Percentiles rank a stretch among this genome's conserved stretches.
phyloP scores from a whole-genome alignment of 2,113 vertebrate species.

The Phocoena sinus region DNA sequence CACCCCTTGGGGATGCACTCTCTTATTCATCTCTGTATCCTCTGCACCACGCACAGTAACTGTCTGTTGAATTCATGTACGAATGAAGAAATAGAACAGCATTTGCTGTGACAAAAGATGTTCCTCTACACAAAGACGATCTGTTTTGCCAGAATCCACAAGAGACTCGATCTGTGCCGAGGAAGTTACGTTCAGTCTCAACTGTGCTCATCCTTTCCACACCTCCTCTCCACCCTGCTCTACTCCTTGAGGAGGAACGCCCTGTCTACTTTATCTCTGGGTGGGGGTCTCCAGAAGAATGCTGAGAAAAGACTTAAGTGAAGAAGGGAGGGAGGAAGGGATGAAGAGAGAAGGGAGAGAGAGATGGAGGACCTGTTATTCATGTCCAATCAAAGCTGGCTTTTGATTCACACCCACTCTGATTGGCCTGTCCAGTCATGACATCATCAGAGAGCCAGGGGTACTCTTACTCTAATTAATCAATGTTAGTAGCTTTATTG shows the following conservation, averaged over 20 bases:
- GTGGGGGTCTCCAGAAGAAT: neutral
- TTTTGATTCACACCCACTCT: neutral
- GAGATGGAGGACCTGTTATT: neutral
- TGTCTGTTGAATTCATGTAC: neutral
- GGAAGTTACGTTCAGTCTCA: fast-evolving
- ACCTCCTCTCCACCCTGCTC: too few relatives aligned
- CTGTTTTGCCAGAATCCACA: neutral
- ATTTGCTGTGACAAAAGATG: neutral
- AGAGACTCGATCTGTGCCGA: neutral
- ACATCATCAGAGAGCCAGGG: neutral
- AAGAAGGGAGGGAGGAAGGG: neutral
- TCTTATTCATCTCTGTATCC: neutral
- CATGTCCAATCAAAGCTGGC: neutral
- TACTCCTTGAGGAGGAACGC: neutral
- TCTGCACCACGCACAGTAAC: neutral
- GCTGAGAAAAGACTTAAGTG: neutral
- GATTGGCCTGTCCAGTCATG: neutral
- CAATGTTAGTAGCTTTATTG: slow-evolving; percentile 33
- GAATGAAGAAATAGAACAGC: neutral
- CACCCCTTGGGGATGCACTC: neutral
- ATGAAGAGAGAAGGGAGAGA: neutral
- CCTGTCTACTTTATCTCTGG: neutral
- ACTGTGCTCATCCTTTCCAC: fast-evolving
- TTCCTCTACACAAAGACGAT: neutral
- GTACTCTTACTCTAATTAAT: slow-evolving; percentile 8